Evolutionary conservation across 2,888 invertebrate species (phyloP).

Genomic region (Crioceris asparagi): DNA sequence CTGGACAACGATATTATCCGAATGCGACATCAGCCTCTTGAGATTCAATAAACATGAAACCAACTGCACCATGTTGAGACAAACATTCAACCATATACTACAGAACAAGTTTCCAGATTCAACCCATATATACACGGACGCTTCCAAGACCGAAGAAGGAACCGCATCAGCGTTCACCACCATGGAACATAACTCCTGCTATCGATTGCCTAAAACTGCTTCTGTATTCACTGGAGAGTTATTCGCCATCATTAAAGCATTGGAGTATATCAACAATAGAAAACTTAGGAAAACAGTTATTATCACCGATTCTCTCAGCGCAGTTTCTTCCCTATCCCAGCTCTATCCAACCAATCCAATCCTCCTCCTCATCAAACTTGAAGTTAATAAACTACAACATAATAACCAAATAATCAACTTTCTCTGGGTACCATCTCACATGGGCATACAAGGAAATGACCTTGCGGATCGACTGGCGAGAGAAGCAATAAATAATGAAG

Average conservation of each 20-base stretch:
- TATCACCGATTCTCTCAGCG: no score
- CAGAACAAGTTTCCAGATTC: background rate
- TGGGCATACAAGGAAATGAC: no score
- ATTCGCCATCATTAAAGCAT: background rate
- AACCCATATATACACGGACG: background rate
- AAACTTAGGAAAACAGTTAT: background rate
- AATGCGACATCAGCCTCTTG: background rate
- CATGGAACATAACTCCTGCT: background rate
- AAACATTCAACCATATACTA: no score
- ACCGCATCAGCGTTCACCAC: conserved; percentile 1
- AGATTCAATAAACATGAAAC: background rate
- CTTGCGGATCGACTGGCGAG: no score
- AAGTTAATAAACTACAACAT: no score
- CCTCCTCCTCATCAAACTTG: no score
- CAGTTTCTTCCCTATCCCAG: no score
- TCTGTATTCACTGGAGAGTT: background rate
- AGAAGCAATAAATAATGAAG: no score
- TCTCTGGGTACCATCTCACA: no score
- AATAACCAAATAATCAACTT: no score
- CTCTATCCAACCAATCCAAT: no score
- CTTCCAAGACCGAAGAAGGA: background rate
- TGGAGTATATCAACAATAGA: background rate
- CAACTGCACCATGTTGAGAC: background rate
- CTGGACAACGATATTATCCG: background rate
- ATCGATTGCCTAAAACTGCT: background rate